Percentiles rank a stretch among this genome's conserved stretches.
phyloP scores from a whole-genome alignment of 2,113 vertebrate genomes.

The Epinephelus fuscoguttatus region DNA sequence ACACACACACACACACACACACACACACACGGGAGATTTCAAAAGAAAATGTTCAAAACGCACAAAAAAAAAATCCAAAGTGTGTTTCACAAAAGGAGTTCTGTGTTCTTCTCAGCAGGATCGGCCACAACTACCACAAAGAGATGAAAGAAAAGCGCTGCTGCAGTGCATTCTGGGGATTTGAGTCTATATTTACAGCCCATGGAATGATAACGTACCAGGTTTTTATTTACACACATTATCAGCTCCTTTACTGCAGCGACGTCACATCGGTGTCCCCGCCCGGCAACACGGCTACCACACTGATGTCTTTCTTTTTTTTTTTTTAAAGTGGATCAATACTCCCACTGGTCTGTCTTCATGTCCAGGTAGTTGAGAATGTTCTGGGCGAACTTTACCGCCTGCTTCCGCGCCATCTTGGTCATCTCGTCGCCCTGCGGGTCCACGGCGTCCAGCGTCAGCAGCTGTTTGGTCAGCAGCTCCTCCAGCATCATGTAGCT shows the following conservation, averaged over 20 bases:
- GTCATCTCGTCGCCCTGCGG: conserved; percentile 91
- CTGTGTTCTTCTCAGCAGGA: conserved; percentile 56
- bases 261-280: not conserved
- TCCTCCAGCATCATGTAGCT: conserved; percentile 96
- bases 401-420: conserved; percentile 94
- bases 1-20: not conserved
- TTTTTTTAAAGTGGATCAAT: conserved; percentile 64
- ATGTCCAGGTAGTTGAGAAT: conserved; percentile 97
- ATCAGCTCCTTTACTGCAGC: conserved; percentile 45
- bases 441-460: conserved; percentile 95
- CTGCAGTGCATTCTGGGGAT: conserved; percentile 79
- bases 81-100: conserved; percentile 66
- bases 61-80: conserved; percentile 35
- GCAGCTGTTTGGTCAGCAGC: conserved; percentile 95
- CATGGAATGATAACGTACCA: conserved; percentile 52
- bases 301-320: not conserved
- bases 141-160: conserved; percentile 67
- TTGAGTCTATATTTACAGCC: conserved; percentile 71
- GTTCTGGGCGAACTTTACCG: conserved; percentile 96
- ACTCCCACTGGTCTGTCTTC: conserved; percentile 98
- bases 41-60: conserved; percentile 51
- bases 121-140: conserved; percentile 58
- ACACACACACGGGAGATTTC: conserved; percentile 14
- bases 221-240: conserved; percentile 58
- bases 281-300: not conserved